Base-by-base conservation (phyloP, 2,113 vertebrate genomes). In the Tretioscincus oriximinensis region DNA sequence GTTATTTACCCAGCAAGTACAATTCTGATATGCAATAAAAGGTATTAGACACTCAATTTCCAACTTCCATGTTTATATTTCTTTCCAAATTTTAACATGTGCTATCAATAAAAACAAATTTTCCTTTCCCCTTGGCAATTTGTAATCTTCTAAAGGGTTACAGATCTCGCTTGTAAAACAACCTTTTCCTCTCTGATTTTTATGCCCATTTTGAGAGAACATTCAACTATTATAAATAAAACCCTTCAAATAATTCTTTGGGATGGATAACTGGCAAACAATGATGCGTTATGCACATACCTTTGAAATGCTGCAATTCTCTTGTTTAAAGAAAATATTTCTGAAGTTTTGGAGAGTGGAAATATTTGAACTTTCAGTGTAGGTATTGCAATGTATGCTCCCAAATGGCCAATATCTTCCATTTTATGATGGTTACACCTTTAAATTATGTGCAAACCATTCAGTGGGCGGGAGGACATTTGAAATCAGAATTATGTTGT, bases 221-320 rank as follows among this genome's bases (percentile, higher is more conserved):
- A 18, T 66, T 1, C 0, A 76, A 14, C 7, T 77, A 71, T 81
- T 70, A 63, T 54, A 72, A 76, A 82, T 80, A 1, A 54, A 70
- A 72, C 9, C 67, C 2, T 86, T 76, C 76, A 73, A 80, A 85
- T 54, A 70, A 9, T 81, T 86, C 11, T 84, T 77, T 7, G 29
- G 67, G 41, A 64, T 72, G n/a, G 77, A 7, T 71, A 80, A 1
- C 35, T 77, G 20, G 9, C 18, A 77, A 45, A 7, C 2, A 75
- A 60, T n/a, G 64, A 82, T 85, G 26, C 1, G 78, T 16, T 76
- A 66, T 78, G 35, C 26, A 77, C 51, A 67, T 49, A 78, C 5
- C 26, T 84, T 63, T 80, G 73, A 74, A 86, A 81, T 74, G 21
- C 16, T 75, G 47, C 47, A n/a, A 24, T 74, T 64, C 41, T 69